Evolutionary conservation across 2,113 vertebrate species (phyloP), one percentile per base, ranked within the genome.

Genomic region (Pangasianodon gigas): DNA sequence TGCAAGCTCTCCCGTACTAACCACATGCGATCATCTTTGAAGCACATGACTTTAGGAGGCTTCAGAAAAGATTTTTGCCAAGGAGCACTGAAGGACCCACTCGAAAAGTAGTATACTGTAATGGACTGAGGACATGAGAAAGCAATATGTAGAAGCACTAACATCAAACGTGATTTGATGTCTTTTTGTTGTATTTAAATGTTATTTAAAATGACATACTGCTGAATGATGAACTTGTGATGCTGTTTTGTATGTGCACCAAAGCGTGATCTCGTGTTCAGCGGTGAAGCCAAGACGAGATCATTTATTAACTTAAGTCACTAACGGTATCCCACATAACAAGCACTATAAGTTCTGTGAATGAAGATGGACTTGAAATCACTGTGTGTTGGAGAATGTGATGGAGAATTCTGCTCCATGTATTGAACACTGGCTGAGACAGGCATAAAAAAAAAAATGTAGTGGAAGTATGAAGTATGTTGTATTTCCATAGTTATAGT

Each of bases 11-110:
- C 14, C 75, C 5, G 37, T 91, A 46, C 81, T 86, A 51, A 87
- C 84, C 7, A 75, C 86, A 16, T 92, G 91, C 71, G 67, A 90
- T 11, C 93, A 90, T 51, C 93, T 94, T 79, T 95, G 92, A 95
- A 60, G 46, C 89, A 60, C 90, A 62, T 24, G 56, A 89, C 75
- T 67, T 85, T 52, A 14, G 11, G 4, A 4, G 6, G 0, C n/a
- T 83, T 58, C 32, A 11, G n/a, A 83, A 19, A 54, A 10, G 21
- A 51, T 82, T 62, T 62, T 74, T 24, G 85, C 89, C 74, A 82
- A 88, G 41, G 29, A 86, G 14, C 75, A 46, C 19, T 54, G 86
- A 32, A 32, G 79, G 85, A 83, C 77, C 48, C 16, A 11, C 71
- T 75, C 13, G 0, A 16, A 52, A 44, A 71, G 65, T 82, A 74